phyloP scores from a whole-genome alignment of 2,888 invertebrate species.

The Acleris emargana region DNA sequence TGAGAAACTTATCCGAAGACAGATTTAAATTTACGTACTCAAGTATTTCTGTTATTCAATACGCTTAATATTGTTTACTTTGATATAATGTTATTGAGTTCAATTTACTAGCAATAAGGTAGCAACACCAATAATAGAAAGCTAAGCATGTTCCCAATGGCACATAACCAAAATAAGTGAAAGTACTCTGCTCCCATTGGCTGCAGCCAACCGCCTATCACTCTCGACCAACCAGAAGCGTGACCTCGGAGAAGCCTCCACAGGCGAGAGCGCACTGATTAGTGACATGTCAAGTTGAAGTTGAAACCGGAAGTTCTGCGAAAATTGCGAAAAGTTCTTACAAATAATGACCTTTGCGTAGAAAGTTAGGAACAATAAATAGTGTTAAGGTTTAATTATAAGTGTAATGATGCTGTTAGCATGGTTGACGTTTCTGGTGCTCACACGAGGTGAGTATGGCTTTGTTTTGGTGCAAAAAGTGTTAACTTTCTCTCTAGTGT shows the following conservation, averaged over 20 bases:
- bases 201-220: background rate
- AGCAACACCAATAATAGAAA: slow-evolving; percentile 29
- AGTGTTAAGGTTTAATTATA: slow-evolving; percentile 40
- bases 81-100: too few relatives aligned
- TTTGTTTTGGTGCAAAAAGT: background rate
- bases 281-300: slow-evolving; percentile 54
- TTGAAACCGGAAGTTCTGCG: slow-evolving; percentile 47
- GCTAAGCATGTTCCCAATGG: slow-evolving; percentile 36
- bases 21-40: background rate
- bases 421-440: slow-evolving; percentile 24
- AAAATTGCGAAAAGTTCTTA: slow-evolving; percentile 43
- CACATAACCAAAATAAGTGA: slow-evolving; percentile 54
- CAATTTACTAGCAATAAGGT: background rate
- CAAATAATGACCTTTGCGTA: slow-evolving; percentile 55
- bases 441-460: slow-evolving; percentile 23
- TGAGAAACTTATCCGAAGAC: background rate
- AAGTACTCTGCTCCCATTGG: slow-evolving; percentile 60
- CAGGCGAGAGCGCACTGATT: slow-evolving; percentile 37
- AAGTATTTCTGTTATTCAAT: too few relatives aligned
- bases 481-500: slow-evolving; percentile 23
- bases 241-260: slow-evolving; percentile 44
- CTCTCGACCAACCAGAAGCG: slow-evolving; percentile 48
- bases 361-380: slow-evolving; percentile 45
- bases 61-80: too few relatives aligned
- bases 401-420: slow-evolving; percentile 27